Percentiles rank a stretch among this genome's conserved stretches.
Evolutionary conservation across 2,888 invertebrate genomes (phyloP).

Genomic region (Spisula subtruncata): DNA sequence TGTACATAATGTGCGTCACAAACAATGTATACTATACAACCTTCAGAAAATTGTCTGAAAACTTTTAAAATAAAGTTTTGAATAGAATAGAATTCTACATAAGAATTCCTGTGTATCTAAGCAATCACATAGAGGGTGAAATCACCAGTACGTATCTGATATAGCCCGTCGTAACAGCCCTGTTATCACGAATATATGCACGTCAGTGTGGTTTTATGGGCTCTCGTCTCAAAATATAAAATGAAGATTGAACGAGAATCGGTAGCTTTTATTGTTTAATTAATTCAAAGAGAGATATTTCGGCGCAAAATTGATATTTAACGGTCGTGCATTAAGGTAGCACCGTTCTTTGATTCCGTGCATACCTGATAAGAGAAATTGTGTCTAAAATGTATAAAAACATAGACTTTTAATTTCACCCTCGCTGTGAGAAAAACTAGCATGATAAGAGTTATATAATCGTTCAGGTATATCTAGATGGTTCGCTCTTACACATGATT

Average conservation of each 20-base stretch:
- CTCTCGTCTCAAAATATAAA: conserved; percentile 8
- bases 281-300: conserved; percentile 7
- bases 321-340: neutral
- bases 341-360: neutral
- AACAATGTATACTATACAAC: neutral
- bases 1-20: neutral
- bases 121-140: neutral
- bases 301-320: conserved; percentile 15
- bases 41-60: conserved; percentile 6
- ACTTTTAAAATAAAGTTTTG: neutral
- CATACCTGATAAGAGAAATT: neutral
- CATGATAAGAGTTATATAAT: neutral
- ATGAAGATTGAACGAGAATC: conserved; percentile 10
- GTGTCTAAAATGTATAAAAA: neutral
- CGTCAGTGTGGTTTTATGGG: conserved; percentile 33
- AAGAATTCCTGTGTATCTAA: conserved; percentile 46
- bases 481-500: neutral
- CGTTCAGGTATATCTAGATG: neutral
- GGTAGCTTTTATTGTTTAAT: neutral
- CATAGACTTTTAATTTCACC: conserved; percentile 9
- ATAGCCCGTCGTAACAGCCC: conserved; percentile 23
- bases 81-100: neutral
- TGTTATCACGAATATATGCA: conserved; percentile 38
- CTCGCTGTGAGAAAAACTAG: neutral
- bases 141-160: neutral